phyloP scores from a whole-genome alignment of 2,113 vertebrate species.

The Prolemur simus region DNA sequence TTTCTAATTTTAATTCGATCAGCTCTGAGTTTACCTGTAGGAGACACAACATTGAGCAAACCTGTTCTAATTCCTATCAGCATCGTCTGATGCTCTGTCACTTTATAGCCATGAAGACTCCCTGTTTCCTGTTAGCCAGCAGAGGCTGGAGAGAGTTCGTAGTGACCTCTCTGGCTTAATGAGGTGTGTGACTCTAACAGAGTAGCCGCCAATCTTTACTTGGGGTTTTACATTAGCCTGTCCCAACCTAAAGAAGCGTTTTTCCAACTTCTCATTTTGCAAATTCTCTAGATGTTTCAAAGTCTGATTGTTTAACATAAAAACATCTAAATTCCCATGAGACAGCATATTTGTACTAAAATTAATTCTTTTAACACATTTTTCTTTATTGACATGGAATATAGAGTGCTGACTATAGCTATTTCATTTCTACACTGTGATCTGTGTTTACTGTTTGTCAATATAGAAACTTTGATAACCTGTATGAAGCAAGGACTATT shows the following conservation, averaged over 20 bases:
- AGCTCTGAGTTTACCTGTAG: neutral
- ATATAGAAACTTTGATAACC: neutral
- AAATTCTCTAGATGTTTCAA: neutral
- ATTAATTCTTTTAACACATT: neutral
- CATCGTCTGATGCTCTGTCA: neutral
- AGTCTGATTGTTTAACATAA: neutral
- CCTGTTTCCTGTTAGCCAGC: neutral
- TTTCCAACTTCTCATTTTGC: neutral
- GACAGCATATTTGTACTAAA: neutral
- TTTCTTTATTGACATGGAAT: neutral
- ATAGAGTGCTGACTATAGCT: neutral
- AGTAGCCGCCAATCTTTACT: neutral
- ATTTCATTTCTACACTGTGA: neutral
- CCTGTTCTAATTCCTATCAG: neutral
- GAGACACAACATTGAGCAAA: neutral
- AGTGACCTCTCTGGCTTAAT: neutral
- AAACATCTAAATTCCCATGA: neutral
- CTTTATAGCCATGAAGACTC: neutral
- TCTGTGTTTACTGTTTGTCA: neutral
- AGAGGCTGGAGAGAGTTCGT: neutral
- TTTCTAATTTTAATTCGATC: constrained; percentile 8
- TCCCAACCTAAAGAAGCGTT: neutral
- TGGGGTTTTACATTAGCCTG: neutral
- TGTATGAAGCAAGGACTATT: neutral
- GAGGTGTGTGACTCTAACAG: neutral